Evolutionary conservation across 2,797 vertebrate species (phyloP), one percentile per base, ranked within the genome.

Genomic region (Octomys mimax): DNA sequence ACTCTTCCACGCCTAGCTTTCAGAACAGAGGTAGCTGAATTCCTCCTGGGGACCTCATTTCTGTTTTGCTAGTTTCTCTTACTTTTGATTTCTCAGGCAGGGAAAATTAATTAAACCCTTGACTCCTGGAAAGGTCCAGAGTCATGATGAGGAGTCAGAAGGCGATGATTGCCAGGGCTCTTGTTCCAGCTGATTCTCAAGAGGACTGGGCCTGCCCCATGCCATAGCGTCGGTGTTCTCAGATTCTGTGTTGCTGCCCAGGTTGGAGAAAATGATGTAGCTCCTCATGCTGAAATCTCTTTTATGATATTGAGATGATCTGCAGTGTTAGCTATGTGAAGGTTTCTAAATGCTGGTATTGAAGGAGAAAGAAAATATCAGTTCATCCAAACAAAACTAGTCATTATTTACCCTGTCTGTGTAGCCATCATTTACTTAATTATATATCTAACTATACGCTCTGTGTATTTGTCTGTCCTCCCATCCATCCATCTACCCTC

Each of bases 301-400:
- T 24, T 75, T 70, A 49, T 59, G 16, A n/a, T 46, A 77, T 73
- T 92, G 33, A 79, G 78, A 61, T 79, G n/a, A 59, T 85, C 19
- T 77, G 26, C 33, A 5, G 2, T 46, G 2, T 64, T 83, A 49
- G 75, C 95, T 79, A 91, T 22, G 33, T 42, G 39, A 89, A 86
- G 61, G 62, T 39, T 92, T 87, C 66, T 81, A 62, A 80, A 9
- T 36, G 9, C 11, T 39, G 28, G 22, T 85, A 28, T 62, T 89
- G 36, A 57, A 85, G 19, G 39, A 87, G 62, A 95, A 88, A 80
- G 52, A 83, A 92, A 77, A 83, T 62, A 5, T 73, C 8, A 11
- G 8, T 75, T 83, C 13, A 85, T 52, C 78, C 49, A 79, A 75
- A 86, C 10, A 86, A 81, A 94, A 12, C 2, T n/a, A 73, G 79